phyloP scores from a whole-genome alignment of 1,140 invertebrate species.

The Drosophila melanica region DNA sequence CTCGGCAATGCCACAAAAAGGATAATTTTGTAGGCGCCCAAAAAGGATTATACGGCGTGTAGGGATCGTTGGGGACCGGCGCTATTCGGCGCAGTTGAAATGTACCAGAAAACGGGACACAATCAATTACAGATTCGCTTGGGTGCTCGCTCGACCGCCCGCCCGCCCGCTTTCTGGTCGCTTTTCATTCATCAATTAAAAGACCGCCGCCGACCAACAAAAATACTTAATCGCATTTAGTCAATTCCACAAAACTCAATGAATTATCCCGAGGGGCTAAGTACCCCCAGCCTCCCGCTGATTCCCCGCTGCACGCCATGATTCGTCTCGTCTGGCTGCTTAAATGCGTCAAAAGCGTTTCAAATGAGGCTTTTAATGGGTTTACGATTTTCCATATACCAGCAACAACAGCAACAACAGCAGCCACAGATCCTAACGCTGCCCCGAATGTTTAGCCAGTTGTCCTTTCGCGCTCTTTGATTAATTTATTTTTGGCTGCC shows the following conservation, averaged over 20 bases:
- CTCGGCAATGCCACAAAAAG: slow-evolving; percentile 25
- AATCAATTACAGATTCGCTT: slow-evolving; percentile 43
- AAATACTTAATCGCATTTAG: slow-evolving; percentile 32
- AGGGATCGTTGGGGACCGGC: background rate
- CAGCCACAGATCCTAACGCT: slow-evolving; percentile 4
- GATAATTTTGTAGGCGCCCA: slow-evolving; percentile 20
- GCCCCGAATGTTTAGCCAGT: slow-evolving; percentile 27
- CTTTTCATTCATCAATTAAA: slow-evolving; percentile 43
- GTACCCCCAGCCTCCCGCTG: too few species aligned
- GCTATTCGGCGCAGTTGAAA: slow-evolving; percentile 16
- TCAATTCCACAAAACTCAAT: slow-evolving; percentile 27
- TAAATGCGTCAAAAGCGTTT: slow-evolving; percentile 74
- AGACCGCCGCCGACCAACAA: slow-evolving; percentile 18
- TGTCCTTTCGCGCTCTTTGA: slow-evolving; percentile 74
- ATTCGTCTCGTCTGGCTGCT: slow-evolving; percentile 3
- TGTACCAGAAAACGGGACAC: slow-evolving; percentile 24
- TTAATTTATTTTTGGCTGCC: slow-evolving; percentile 69
- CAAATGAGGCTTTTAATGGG: slow-evolving; percentile 79
- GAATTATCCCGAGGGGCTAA: slow-evolving; percentile 25
- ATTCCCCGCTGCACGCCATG: too few species aligned
- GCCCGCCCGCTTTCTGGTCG: background rate
- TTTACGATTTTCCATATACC: slow-evolving; percentile 66
- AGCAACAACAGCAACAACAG: slow-evolving; percentile 18
- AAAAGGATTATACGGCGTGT: slow-evolving; percentile 13
- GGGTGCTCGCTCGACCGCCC: slow-evolving; percentile 3